Evolutionary conservation across 2,888 invertebrate genomes (phyloP), one percentile per base, ranked within the genome.

Genomic region (Priocnemis perturbator): DNA sequence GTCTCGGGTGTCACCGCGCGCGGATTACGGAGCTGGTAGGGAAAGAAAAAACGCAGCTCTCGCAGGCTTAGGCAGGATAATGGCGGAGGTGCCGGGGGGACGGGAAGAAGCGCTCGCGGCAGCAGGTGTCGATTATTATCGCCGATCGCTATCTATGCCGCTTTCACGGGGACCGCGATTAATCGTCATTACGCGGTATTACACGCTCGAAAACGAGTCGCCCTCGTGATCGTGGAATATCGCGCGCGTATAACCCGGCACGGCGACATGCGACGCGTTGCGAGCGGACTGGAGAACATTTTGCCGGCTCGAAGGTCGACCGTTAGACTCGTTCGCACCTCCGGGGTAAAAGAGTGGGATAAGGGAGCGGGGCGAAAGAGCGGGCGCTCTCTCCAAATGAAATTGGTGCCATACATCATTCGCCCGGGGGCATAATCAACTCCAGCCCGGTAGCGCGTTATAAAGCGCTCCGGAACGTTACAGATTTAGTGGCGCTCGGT

Each of bases 111-210:
- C 37, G 37, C 37, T 37, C 37, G 37, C 37, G 37, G 48, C 79
- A 74, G 73, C 74, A 68, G 77, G 76, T 77, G 79, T 69, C 74
- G 77, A 78, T 78, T 74, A 76, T 78, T 77, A 71, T 76, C 68
- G 64, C 21, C 61, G 75, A 78, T 72, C 57, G 71, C 74, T 76
- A 76, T 78, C 76, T 60, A 48, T 45, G 11, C 37, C 37, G 37
- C 69, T 72, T 65, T 64, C 68, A 55, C 63, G 52, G 53, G 70
- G 60, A 48, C 58, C 64, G 71, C 77, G 78, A 79, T 81, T 81
- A 78, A 79, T 81, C 77, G 81, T 76, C 78, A 80, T 81, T 81
- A 78, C 73, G 73, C 70, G 62, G 67, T 71, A 81, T 81, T 79
- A 81, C 73, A 80, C 77, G 74, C 73, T 74, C 75, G 77, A 73